A percentile compares a stretch with the other conserved stretches of the same genome.
These are phyloP conservation scores for Atrina japonica DNA, from an alignment of 2,888 invertebrate species.

Conservation along the genomic window DNA sequence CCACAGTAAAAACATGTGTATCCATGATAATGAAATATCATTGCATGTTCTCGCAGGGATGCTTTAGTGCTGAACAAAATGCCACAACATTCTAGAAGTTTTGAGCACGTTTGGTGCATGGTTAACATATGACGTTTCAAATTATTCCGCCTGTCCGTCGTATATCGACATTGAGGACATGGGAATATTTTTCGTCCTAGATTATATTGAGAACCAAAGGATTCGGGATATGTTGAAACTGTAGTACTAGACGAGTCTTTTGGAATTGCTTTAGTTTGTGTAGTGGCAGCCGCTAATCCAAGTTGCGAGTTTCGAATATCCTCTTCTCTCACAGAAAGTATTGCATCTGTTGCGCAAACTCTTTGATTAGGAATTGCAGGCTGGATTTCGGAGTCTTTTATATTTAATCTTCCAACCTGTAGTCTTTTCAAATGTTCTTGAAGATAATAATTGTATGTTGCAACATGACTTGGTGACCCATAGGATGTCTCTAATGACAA, in stretches of 20 bases:
- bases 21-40: conserved; percentile 80
- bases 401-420: conserved; percentile 26
- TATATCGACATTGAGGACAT: conserved; percentile 79
- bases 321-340: conserved; percentile 2
- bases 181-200: conserved; percentile 72
- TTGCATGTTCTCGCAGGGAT: conserved; percentile 80
- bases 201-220: conserved; percentile 26
- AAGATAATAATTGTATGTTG: conserved; percentile 37
- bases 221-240: conserved; percentile 8
- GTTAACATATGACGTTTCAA: conserved; percentile 81
- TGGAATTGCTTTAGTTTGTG: not conserved
- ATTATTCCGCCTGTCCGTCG: conserved; percentile 80
- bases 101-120: conserved; percentile 80
- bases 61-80: conserved; percentile 80
- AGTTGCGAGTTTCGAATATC: conserved; percentile 6
- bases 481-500: conserved; percentile 15
- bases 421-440: conserved; percentile 45
- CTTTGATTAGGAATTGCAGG: not conserved
- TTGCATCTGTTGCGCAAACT: not conserved
- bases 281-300: not conserved
- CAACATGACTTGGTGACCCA: conserved; percentile 11
- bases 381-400: not conserved
- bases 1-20: conserved; percentile 81
- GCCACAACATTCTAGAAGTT: conserved; percentile 80
- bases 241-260: not conserved